Evolutionary conservation across 1,140 invertebrate genomes (phyloP).

Genomic region (Zaprionus kolodkinae): DNA sequence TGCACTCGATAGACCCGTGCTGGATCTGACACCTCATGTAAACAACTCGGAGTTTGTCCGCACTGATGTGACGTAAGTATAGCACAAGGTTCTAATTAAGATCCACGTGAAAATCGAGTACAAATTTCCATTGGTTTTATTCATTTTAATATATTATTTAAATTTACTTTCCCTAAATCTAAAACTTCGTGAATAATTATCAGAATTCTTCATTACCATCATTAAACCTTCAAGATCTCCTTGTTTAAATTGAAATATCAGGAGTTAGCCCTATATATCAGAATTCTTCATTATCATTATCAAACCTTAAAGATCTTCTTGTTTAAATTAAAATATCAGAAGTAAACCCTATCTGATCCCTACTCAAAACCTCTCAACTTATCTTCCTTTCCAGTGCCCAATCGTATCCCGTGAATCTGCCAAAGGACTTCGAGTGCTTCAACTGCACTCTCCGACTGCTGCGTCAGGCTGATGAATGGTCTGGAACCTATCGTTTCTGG

Average conservation of each 20-base stretch:
- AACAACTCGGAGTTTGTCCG: slow-evolving; percentile 91
- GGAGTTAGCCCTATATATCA: no score
- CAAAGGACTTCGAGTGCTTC: slow-evolving; percentile 92
- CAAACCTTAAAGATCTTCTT: no score
- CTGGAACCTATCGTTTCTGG: slow-evolving; percentile 93
- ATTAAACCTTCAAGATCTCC: no score
- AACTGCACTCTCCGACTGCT: slow-evolving; percentile 96
- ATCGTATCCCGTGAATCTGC: slow-evolving; percentile 90
- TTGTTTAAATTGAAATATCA: no score
- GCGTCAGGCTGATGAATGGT: slow-evolving; percentile 95
- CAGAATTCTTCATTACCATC: no score
- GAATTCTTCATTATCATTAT: no score
- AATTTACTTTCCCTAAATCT: no score
- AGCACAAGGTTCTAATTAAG: neutral
- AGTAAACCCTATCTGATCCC: neutral
- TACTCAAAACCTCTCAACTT: neutral
- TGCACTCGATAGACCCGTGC: slow-evolving; percentile 90
- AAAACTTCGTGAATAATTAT: no score
- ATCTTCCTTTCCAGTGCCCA: slow-evolving; percentile 90
- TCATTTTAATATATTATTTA: no score
- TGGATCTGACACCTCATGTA: slow-evolving; percentile 93
- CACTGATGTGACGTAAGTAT: slow-evolving; percentile 89
- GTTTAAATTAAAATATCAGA: no score
- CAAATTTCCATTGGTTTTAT: no score
- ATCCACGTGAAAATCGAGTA: neutral